Evolutionary conservation across 2,888 invertebrate genomes (phyloP).

Genomic region (Rhogogaster chlorosoma): DNA sequence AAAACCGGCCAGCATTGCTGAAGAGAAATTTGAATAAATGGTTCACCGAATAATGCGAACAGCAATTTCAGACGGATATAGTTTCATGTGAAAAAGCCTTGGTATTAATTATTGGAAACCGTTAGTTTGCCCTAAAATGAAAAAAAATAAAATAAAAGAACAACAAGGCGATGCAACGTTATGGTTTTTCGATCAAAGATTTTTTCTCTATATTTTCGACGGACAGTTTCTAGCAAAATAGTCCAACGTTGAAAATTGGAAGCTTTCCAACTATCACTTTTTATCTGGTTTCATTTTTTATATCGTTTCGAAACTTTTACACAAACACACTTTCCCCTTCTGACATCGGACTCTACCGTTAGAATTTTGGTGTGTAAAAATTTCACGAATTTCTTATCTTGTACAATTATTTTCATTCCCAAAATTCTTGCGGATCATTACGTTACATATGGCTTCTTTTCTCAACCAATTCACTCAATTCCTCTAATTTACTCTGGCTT

Average conservation of each 20-base stretch:
- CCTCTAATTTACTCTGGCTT: conserved; percentile 30
- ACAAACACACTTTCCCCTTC: background rate
- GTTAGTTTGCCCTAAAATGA: conserved; percentile 1
- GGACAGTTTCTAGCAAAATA: background rate
- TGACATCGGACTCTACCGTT: background rate
- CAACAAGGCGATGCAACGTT: background rate
- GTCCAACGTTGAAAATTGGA: conserved; percentile 1
- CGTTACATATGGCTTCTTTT: background rate
- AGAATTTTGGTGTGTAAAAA: background rate
- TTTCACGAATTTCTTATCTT: background rate
- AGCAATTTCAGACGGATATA: background rate
- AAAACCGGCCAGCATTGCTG: background rate
- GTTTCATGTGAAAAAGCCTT: background rate
- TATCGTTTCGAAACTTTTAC: background rate
- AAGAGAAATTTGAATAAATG: conserved; percentile 13
- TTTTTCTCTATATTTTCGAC: conserved; percentile 28
- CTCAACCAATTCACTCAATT: conserved; percentile 46
- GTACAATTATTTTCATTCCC: background rate
- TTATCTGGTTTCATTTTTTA: background rate
- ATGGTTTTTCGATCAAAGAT: conserved; percentile 39
- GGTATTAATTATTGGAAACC: conserved; percentile 42
- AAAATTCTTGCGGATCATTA: background rate
- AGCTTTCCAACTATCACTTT: background rate
- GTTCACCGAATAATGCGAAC: conserved; percentile 1
- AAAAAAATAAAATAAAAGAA: background rate